Percentiles rank a stretch among this genome's conserved stretches.
Evolutionary conservation across 2,888 invertebrate genomes (phyloP).

Genomic region (Monochamus alternatus): DNA sequence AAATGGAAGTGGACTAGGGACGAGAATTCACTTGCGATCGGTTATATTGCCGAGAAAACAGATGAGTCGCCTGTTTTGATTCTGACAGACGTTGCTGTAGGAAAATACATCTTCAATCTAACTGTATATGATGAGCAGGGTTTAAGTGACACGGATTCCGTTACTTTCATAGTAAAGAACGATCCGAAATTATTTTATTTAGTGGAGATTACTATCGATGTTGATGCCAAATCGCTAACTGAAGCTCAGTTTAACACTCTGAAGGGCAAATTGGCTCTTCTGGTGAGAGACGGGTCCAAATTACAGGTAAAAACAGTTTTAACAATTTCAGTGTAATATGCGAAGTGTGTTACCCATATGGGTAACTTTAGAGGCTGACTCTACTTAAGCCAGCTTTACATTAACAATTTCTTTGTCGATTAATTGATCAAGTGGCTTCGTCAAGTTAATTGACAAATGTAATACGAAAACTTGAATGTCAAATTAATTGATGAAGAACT

Average conservation of each 20-base stretch:
- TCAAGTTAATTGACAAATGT: no score
- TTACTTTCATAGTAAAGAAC: constrained; percentile 86
- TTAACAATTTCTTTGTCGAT: no score
- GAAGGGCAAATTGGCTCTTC: constrained; percentile 84
- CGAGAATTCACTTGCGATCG: constrained; percentile 86
- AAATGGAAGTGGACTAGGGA: constrained; percentile 89
- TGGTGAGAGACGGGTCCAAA: constrained; percentile 83
- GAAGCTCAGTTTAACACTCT: constrained; percentile 84
- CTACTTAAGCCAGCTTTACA: no score
- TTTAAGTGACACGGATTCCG: constrained; percentile 85
- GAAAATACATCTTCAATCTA: constrained; percentile 90
- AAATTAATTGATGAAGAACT: no score
- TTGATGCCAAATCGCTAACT: constrained; percentile 80
- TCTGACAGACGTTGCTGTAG: constrained; percentile 87
- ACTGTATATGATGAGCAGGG: constrained; percentile 95
- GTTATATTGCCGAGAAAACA: constrained; percentile 81
- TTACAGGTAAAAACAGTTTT: constrained; percentile 68
- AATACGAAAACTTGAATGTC: no score
- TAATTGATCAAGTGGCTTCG: no score
- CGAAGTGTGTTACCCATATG: no score
- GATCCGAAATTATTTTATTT: constrained; percentile 84
- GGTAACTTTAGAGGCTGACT: no score
- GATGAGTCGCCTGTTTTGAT: constrained; percentile 86
- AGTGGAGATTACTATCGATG: constrained; percentile 87
- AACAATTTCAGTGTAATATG: not conserved